Conservation (phyloP, 1,140 invertebrate genomes). For the Cotesia vestalis region DNA sequence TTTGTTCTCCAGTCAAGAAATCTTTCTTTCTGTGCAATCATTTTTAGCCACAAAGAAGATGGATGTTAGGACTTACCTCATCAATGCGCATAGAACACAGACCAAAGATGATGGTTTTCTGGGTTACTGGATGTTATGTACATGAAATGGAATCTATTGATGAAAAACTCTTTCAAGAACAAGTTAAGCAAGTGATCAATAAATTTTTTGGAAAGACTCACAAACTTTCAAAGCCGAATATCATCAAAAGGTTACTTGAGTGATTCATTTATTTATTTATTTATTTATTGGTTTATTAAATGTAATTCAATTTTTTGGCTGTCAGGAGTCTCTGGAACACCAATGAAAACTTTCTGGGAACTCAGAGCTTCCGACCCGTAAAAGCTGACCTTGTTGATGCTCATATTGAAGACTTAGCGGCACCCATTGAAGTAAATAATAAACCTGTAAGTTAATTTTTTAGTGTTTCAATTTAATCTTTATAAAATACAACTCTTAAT, state of each 20-base stretch:
- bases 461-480: too few relatives aligned
- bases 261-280: too few relatives aligned
- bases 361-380: slow-evolving; percentile 75
- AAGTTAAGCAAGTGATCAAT: slow-evolving; percentile 63
- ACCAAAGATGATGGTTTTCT: slow-evolving; percentile 74
- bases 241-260: slow-evolving; percentile 52
- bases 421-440: slow-evolving; percentile 49
- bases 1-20: too few relatives aligned
- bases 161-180: slow-evolving; percentile 62
- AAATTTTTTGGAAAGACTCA: slow-evolving; percentile 63
- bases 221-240: slow-evolving; percentile 66
- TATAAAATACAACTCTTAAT: too few relatives aligned
- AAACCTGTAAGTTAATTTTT: slow-evolving; percentile 48
- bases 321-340: slow-evolving; percentile 73
- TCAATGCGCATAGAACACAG: slow-evolving; percentile 74
- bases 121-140: slow-evolving; percentile 69
- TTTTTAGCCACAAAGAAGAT: slow-evolving; percentile 54
- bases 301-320: background rate
- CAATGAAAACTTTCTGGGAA: slow-evolving; percentile 74
- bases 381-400: slow-evolving; percentile 54
- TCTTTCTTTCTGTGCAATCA: too few relatives aligned
- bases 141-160: slow-evolving; percentile 67
- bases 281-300: too few relatives aligned
- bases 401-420: slow-evolving; percentile 43
- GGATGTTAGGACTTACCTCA: slow-evolving; percentile 72